These are phyloP conservation scores for Stegodyphus dumicola DNA, from an alignment of 1,140 invertebrate genomes.

Conservation along the genomic window DNA sequence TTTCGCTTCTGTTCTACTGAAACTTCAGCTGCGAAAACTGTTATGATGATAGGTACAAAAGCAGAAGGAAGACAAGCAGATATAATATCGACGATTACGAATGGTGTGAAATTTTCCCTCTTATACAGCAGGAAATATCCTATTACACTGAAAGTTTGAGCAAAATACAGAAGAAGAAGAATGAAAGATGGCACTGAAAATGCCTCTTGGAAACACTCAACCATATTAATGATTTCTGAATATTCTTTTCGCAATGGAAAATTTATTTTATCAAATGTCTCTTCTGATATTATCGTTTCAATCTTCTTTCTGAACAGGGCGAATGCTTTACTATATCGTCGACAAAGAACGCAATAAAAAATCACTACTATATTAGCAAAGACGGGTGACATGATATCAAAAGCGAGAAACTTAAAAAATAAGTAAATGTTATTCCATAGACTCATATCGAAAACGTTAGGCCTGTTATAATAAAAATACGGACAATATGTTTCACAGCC, in stretches of 20 bases:
- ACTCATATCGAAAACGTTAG: neutral
- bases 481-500: neutral
- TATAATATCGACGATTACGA: neutral
- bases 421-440: neutral
- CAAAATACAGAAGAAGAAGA: neutral
- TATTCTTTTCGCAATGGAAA: neutral
- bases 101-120: neutral
- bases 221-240: neutral
- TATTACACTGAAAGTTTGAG: neutral
- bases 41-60: neutral
- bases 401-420: neutral
- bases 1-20: neutral
- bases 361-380: neutral
- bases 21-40: neutral
- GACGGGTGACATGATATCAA: neutral
- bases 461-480: neutral
- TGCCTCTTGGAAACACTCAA: neutral
- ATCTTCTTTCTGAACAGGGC: neutral
- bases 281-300: neutral
- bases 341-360: neutral
- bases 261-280: neutral
- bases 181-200: neutral
- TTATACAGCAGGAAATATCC: neutral
- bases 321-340: neutral
- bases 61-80: neutral